Conservation (phyloP, 2,888 invertebrate species). For the Acanthacorydalis orientalis region DNA sequence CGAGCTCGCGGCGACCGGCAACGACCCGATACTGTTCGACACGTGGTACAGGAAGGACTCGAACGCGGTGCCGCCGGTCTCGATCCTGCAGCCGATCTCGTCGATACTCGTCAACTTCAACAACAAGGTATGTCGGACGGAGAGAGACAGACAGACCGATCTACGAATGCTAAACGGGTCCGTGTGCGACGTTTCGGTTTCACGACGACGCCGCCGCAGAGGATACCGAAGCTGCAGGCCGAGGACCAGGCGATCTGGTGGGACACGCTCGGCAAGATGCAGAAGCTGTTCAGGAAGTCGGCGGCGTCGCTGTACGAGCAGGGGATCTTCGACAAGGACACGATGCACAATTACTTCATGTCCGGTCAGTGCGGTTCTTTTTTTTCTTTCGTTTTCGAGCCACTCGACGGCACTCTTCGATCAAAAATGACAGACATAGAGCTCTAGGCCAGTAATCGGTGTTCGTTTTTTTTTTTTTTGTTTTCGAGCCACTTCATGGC, state of each 20-base stretch:
- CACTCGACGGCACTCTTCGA: too few species aligned
- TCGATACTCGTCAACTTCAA: conserved; percentile 94
- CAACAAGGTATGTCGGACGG: conserved; percentile 74
- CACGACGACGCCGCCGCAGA: too few species aligned
- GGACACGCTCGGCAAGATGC: conserved; percentile 92
- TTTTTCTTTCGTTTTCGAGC: too few species aligned
- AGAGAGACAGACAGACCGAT: too few species aligned
- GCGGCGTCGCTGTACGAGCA: conserved; percentile 68
- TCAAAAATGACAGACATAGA: too few species aligned
- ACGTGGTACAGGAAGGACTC: conserved; percentile 94
- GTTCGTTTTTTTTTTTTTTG: too few species aligned
- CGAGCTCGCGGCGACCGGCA: conserved; percentile 66
- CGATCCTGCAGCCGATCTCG: conserved; percentile 90
- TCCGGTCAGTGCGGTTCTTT: conserved; percentile 47
- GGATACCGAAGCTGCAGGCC: conserved; percentile 86
- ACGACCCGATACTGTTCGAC: conserved; percentile 69
- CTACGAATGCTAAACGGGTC: background rate
- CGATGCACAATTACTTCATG: conserved; percentile 98
- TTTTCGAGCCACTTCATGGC: too few species aligned
- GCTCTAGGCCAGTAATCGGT: too few species aligned
- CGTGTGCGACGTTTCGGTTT: too few species aligned
- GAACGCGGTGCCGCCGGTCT: conserved; percentile 89
- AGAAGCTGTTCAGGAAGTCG: conserved; percentile 83
- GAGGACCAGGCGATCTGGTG: conserved; percentile 97
- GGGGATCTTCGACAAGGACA: conserved; percentile 77